Evolutionary conservation across 2,797 vertebrate genomes (phyloP), one percentile per base, ranked within the genome.

Genomic region (Threskiornis aethiopicus): DNA sequence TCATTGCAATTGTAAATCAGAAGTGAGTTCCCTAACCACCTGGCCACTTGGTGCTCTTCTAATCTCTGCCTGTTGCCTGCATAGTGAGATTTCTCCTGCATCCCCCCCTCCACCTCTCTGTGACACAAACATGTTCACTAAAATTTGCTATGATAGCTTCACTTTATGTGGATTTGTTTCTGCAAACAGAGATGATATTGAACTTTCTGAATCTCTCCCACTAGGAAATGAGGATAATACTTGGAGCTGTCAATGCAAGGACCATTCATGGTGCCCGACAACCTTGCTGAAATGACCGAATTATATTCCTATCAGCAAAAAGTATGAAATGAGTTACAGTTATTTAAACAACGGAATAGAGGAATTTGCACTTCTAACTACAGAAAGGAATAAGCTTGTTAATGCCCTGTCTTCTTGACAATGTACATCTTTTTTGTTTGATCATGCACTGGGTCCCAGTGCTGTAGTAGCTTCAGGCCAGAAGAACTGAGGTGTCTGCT

Each of bases 1-100:
- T 96, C 92, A 96, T 59, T 84, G 92, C 92, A 78, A 94, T 95
- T 96, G 94, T 94, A 86, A 92, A 72, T 82, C 72, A 86, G 90
- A 93, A 97, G 82, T 92, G 87, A 69, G 55, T 90, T 95, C 73
- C 42, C 46, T 95, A 66, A 95, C 79, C 93, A 96, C 95, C 96
- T 96, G 96, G 93, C 84, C 95, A 90, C 93, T 96, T 79, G 46
- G 72, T 87, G 64, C 85, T 92, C 82, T 95, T 89, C 76, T 92
- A 37, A 80, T 86, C 75, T 90, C 78, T 93, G 79, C 71, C 79
- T 86, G 69, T 79, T 91, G 70, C 91, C 58, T 84, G 35, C 37
- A 70, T 42, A 87, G 64, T 58, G 64, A 90, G 57, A 93, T 86
- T 65, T 62, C 70, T 91, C 59, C 59, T 91, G 65, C 72, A 69